phyloP scores from a whole-genome alignment of 2,797 vertebrate species.

The Intellagama lesueurii region DNA sequence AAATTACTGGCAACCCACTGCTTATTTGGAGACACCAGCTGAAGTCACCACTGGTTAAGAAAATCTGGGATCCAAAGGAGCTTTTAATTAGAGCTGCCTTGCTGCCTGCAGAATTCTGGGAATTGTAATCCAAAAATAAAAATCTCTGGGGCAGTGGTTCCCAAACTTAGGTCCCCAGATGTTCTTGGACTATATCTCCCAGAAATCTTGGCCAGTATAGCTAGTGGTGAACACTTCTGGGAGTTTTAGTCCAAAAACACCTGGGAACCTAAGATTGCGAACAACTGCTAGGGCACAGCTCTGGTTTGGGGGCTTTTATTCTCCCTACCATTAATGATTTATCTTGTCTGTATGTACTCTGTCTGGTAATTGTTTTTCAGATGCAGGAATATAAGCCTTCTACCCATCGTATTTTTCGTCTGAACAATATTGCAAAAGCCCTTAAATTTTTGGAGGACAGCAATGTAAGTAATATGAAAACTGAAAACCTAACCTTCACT shows the following conservation, averaged over 20 bases:
- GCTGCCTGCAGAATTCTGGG: not conserved
- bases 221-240: no score
- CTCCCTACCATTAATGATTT: not conserved
- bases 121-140: not conserved
- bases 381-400: constrained; percentile 94
- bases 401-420: constrained; percentile 93
- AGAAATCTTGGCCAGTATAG: not conserved
- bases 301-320: not conserved
- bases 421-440: constrained; percentile 97
- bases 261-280: no score
- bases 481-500: constrained; percentile 2
- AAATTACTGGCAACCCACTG: no score
- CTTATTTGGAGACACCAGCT: no score
- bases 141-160: no score
- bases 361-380: constrained; percentile 74
- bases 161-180: no score
- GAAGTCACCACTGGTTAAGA: not conserved
- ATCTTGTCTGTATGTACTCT: not conserved
- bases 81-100: not conserved
- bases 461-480: constrained; percentile 85
- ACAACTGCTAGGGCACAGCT: no score
- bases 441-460: constrained; percentile 94
- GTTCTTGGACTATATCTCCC: not conserved
- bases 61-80: not conserved
- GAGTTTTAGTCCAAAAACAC: no score